Evolutionary conservation across 2,888 invertebrate genomes (phyloP), one percentile per base, ranked within the genome.

Genomic region (Zygothrica quintamaculata): DNA sequence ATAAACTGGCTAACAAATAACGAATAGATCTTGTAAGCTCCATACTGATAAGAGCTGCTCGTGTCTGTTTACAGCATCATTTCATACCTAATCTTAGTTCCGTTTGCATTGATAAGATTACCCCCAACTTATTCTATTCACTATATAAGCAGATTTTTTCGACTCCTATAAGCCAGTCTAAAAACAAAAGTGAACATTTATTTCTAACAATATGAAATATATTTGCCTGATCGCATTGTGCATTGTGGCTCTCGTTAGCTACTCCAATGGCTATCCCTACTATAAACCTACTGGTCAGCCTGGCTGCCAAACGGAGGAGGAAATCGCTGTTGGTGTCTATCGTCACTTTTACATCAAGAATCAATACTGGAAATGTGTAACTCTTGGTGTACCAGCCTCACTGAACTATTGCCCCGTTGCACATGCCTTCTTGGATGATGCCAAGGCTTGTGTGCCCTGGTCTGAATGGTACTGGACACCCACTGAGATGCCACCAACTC

Each of bases 401-500:
- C 31, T 69, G 3, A 52, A 18, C 5, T 40, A 31, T 8, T 87
- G 87, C 6, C 53, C 64, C 0, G 0, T 65, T 0, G 65, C 50
- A 1, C 44, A 56, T 1, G 77, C 60, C 13, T 88, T 68, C 51
- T 47, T 85, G 50, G 78, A 82, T 42, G 73, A 48, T 2, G 56
- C 7, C 3, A 74, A 75, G 55, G n/a, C 13, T 1, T 89, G 89
- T 55, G 87, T 88, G 15, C 73, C 66, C 2, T 80, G 70, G 52
- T 13, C 74, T 1, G 16, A 74, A 1, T 89, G 86, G 88, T 68
- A 71, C 18, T 88, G 85, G 80, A 65, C 77, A 0, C 78, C 86
- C 7, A 75, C 79, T 0, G 77, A 34, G 26, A 46, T 59, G 12
- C 88, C 89, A 11, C 88, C 88, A 12, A 88, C 86, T 55, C 47